These are phyloP conservation scores for Limnothrissa miodon DNA, from an alignment of 2,113 vertebrate species.

Conservation along the genomic window DNA sequence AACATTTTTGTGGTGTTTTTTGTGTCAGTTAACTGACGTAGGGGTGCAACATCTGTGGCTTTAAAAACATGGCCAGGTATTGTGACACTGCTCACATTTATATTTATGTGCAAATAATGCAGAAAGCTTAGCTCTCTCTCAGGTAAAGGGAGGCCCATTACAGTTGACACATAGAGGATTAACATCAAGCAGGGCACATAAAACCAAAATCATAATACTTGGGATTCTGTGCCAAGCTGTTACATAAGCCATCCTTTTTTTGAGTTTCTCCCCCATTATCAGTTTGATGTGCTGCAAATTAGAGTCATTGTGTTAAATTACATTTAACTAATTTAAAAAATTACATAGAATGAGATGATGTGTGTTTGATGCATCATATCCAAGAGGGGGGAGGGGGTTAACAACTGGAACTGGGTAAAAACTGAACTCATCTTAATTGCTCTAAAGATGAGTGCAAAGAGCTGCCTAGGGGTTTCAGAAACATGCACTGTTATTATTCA, in stretches of 20 bases:
- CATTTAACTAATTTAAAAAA: too few species aligned
- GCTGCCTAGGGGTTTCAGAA: conserved; percentile 19
- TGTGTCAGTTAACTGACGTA: too few species aligned
- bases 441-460: conserved; percentile 2
- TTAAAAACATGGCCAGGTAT: too few species aligned
- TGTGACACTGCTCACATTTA: too few species aligned
- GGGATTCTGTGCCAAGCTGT: not conserved
- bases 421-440: not conserved
- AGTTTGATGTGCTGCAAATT: not conserved
- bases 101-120: not conserved
- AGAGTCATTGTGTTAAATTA: not conserved
- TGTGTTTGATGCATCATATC: not conserved
- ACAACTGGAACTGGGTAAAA: too few species aligned
- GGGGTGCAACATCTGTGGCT: too few species aligned
- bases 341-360: not conserved
- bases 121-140: not conserved
- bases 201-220: not conserved
- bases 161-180: not conserved
- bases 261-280: not conserved
- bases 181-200: not conserved
- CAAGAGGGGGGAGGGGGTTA: not conserved
- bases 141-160: not conserved
- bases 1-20: too few species aligned
- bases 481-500: not conserved
- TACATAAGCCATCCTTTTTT: not conserved